Base-by-base conservation (phyloP, 2,113 vertebrate genomes). In the Lophochroa leadbeateri region DNA sequence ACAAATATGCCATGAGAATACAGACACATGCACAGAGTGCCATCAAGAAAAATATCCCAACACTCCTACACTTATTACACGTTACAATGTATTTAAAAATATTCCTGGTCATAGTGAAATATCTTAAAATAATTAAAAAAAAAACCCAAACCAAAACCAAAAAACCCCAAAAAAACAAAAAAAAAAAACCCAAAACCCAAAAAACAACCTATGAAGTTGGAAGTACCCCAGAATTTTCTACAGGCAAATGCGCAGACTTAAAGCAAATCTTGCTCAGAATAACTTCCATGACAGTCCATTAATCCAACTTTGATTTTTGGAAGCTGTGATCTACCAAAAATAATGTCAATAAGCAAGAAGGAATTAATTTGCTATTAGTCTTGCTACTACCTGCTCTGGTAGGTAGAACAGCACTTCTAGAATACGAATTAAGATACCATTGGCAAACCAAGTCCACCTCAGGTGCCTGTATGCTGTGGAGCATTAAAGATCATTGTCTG, bases 11-110 rank as follows among this genome's bases (percentile, higher is more conserved):
- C 93, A 94, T 60, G 58, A 92, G 86, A 96, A 91, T 78, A 78
- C 24, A 96, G 94, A 95, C 91, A 97, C 84, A 95, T 85, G 82
- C 92, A 94, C 91, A 85, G 11, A 82, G 96, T 94, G 90, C 78
- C 90, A 91, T 92, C 91, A 90, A 87, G 75, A 82, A 94, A 96
- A 96, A 92, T 94, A 96, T 96, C 78, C 93, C 91, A 96, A 60
- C 47, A 77, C 94, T 96, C 96, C 96, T 74, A 96, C 92, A 84
- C 83, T 92, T 94, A 94, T 96, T 96, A 93, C 94, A 86, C 90
- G 49, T 96, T 95, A 79, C 94, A 89, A 84, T 81, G 61, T 96
- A 96, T 92, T 95, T 92, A 90, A 94, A 95, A 93, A 82, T 93
- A 93, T 89, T 96, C 95, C 77, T 94, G 92, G 82, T 76, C 86